phyloP scores from a whole-genome alignment of 2,113 vertebrate genomes.

The Scolopax mira region DNA sequence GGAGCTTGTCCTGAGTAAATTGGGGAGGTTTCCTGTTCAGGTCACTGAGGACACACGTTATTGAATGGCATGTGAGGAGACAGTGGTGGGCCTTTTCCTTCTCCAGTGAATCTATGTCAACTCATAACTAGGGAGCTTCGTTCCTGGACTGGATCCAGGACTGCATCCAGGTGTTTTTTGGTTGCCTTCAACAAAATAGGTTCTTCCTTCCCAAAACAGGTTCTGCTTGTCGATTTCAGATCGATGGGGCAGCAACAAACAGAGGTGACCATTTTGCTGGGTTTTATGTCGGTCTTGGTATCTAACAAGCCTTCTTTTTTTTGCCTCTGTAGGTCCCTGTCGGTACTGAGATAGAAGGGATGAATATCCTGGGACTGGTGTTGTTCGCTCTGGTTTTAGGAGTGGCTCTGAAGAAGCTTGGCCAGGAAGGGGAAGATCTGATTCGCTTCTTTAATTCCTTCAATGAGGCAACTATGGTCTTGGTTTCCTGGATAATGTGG shows the following conservation, averaged over 20 bases:
- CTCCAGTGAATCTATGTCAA: neutral
- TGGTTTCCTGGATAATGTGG: constrained; percentile 99
- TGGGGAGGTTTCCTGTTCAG: neutral
- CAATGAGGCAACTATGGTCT: constrained; percentile 97
- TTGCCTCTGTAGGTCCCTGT: constrained; percentile 79
- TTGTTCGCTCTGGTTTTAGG: constrained; percentile 93
- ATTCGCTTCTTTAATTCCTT: constrained; percentile 97
- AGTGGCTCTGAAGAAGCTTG: constrained; percentile 92
- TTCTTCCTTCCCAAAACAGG: neutral
- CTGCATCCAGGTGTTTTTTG: neutral
- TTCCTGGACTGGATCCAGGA: neutral
- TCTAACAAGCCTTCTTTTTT: neutral
- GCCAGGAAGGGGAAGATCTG: constrained; percentile 91
- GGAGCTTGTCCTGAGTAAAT: neutral
- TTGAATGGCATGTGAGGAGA: neutral
- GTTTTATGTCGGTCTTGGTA: neutral
- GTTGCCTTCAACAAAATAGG: neutral
- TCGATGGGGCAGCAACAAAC: neutral
- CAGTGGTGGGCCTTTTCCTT: neutral
- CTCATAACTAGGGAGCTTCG: neutral
- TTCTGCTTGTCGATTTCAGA: neutral
- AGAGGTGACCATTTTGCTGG: neutral
- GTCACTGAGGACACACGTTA: fast-evolving
- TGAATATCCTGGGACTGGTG: constrained; percentile 97
- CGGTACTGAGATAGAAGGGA: constrained; percentile 87